Conservation (phyloP, 2,797 vertebrate species). For the Hyperoplus lanceolatus region DNA sequence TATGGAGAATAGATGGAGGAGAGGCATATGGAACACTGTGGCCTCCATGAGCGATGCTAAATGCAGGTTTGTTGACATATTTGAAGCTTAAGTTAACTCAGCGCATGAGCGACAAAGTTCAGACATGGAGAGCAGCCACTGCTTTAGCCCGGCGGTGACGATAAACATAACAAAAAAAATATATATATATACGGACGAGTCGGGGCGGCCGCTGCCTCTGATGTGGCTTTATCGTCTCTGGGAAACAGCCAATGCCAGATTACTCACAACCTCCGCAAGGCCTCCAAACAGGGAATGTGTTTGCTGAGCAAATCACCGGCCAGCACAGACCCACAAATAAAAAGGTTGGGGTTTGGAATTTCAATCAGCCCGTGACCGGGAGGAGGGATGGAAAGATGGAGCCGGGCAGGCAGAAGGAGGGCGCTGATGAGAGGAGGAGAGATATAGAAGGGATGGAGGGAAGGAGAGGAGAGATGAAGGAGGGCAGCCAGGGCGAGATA, state of each 20-base stretch:
- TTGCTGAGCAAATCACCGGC: constrained; percentile 69
- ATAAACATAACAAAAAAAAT: constrained; percentile 68
- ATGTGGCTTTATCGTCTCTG: constrained; percentile 72
- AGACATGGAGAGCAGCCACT: constrained; percentile 30
- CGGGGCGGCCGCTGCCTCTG: constrained; percentile 35
- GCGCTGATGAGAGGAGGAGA: constrained; percentile 62
- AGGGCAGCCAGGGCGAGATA: constrained; percentile 77
- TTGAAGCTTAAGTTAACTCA: constrained; percentile 19
- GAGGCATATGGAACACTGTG: constrained; percentile 13
- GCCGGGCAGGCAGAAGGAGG: constrained; percentile 56
- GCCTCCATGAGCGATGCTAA: constrained; percentile 29
- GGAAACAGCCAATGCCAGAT: constrained; percentile 59
- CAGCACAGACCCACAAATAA: constrained; percentile 55
- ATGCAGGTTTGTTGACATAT: constrained; percentile 17
- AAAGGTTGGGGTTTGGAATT: constrained; percentile 74
- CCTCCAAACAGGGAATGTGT: constrained; percentile 42
- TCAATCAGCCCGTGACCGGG: constrained; percentile 66
- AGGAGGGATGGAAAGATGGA: constrained; percentile 67
- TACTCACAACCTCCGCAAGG: constrained; percentile 57
- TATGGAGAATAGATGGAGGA: constrained; percentile 12
- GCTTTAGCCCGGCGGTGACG: constrained; percentile 47
- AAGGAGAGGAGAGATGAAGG: constrained; percentile 73
- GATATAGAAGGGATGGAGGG: constrained; percentile 60
- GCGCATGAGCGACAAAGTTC: constrained; percentile 49
- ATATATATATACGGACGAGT: constrained; percentile 53